Percentiles rank a stretch among this genome's conserved stretches.
Conservation (phyloP, 2,797 vertebrate genomes). For the Lerista edwardsae region DNA sequence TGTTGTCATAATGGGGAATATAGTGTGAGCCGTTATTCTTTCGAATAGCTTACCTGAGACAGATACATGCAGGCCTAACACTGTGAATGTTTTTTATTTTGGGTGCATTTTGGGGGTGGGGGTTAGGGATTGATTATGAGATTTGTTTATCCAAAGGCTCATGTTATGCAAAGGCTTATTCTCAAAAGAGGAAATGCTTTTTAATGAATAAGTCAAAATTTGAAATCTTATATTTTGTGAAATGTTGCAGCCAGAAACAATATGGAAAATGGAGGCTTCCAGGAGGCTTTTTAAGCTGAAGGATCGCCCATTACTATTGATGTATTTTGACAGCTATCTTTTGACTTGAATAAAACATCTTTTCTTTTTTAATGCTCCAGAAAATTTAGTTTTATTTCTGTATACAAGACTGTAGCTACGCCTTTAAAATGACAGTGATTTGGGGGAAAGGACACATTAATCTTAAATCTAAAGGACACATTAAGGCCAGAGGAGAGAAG, state of each 20-base stretch:
- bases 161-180: too few relatives aligned
- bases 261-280: conserved; percentile 48
- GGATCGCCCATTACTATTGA: conserved; percentile 58
- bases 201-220: conserved; percentile 37
- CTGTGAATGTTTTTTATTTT: conserved; percentile 11
- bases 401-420: conserved; percentile 48
- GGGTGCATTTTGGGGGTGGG: conserved; percentile 37
- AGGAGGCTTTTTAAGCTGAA: conserved; percentile 61
- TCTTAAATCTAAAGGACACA: too few relatives aligned
- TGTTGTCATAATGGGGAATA: conserved; percentile 36
- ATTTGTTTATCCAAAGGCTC: conserved; percentile 41
- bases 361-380: conserved; percentile 59
- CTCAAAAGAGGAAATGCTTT: conserved; percentile 31
- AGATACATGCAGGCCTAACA: conserved; percentile 21
- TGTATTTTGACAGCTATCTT: conserved; percentile 73
- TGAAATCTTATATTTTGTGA: conserved; percentile 24
- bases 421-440: conserved; percentile 66
- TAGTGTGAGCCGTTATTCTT: conserved; percentile 29
- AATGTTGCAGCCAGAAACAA: conserved; percentile 42
- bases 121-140: conserved; percentile 44
- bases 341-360: conserved; percentile 65
- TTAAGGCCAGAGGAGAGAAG: too few relatives aligned
- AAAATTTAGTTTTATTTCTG: conserved; percentile 55
- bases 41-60: conserved; percentile 20
- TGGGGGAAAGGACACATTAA: conserved; percentile 71